Evolutionary conservation across 92 coral and sea anemone species (phyloP).

Genomic region (Micromussa lordhowensis): DNA sequence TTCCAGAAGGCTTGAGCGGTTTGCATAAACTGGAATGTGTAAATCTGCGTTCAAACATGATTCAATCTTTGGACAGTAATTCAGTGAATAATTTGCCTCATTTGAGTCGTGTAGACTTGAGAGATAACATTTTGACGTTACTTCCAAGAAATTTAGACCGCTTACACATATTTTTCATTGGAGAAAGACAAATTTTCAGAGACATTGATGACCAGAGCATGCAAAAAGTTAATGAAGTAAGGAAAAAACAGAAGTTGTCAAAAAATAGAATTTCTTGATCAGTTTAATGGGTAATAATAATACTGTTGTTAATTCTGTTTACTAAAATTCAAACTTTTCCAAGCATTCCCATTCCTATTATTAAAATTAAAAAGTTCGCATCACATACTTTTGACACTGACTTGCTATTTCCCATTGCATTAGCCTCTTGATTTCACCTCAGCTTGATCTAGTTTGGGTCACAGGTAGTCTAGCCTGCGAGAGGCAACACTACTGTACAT

Average conservation of each 20-base stretch:
- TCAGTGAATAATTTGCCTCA: conserved; percentile 53
- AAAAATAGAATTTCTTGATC: background rate
- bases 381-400: no score
- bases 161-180: conserved; percentile 73
- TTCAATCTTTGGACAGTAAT: conserved; percentile 58
- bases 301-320: no score
- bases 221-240: conserved; percentile 33
- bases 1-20: conserved; percentile 74
- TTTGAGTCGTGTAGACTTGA: conserved; percentile 75
- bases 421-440: no score
- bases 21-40: conserved; percentile 69
- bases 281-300: background rate
- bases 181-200: conserved; percentile 46
- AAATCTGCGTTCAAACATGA: conserved; percentile 73
- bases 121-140: conserved; percentile 74
- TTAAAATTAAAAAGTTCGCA: no score
- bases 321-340: no score
- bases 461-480: no score
- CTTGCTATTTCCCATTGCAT: no score
- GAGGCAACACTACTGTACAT: no score
- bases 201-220: conserved; percentile 56
- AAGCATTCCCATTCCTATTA: no score
- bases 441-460: no score
- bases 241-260: conserved; percentile 51
- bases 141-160: conserved; percentile 82